phyloP scores from a whole-genome alignment of 2,113 vertebrate species.

The Ciconia stormi region DNA sequence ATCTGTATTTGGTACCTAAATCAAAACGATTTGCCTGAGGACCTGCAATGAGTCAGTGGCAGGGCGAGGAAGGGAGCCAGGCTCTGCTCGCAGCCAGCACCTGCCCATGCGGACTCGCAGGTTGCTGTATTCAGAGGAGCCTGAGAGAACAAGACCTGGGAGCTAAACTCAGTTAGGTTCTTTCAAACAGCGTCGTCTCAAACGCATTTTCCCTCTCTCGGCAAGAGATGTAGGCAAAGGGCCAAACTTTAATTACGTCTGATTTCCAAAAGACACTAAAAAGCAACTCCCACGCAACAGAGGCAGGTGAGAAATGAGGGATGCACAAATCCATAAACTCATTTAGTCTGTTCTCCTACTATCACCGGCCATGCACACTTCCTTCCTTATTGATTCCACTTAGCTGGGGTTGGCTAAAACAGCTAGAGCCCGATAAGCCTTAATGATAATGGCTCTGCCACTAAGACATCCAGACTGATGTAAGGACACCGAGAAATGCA shows the following conservation, averaged over 20 bases:
- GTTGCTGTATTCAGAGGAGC: not conserved
- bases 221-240: not conserved
- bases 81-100: not conserved
- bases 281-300: not conserved
- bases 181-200: not conserved
- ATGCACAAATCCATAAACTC: conserved; percentile 1
- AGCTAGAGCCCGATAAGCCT: not conserved
- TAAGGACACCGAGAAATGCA: not conserved
- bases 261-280: conserved; percentile 2
- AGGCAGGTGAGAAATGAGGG: not conserved
- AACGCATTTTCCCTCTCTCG: not conserved
- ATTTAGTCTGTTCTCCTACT: not conserved
- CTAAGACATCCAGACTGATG: not conserved
- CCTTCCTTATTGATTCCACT: not conserved
- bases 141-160: not conserved
- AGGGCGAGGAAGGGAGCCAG: not conserved
- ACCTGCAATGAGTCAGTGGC: conserved; percentile 30
- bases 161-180: not conserved
- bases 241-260: not conserved
- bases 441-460: not conserved
- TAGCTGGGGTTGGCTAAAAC: not conserved
- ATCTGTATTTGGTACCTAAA: conserved; percentile 47
- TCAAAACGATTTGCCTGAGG: conserved; percentile 34
- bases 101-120: not conserved
- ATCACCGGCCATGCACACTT: not conserved